These are phyloP conservation scores for Calosoma granatense DNA, from an alignment of 1,140 invertebrate species.

Conservation along the genomic window DNA sequence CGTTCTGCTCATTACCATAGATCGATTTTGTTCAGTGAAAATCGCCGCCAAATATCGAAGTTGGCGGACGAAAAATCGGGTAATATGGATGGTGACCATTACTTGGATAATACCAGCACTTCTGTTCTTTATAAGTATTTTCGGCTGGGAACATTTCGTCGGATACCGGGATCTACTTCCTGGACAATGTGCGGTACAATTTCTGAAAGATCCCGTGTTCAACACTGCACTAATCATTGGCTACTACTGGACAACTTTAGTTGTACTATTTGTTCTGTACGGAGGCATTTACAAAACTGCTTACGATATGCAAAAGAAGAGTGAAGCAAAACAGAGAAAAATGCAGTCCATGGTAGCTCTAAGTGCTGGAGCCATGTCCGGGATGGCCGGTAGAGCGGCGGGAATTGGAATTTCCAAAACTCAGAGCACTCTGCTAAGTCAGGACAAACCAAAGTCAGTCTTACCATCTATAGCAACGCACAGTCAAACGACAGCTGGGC, in stretches of 20 bases:
- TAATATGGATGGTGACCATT: constrained; percentile 88
- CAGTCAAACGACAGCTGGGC: constrained; percentile 5
- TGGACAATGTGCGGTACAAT: constrained; percentile 93
- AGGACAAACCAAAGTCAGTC: constrained; percentile 62
- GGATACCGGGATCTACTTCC: constrained; percentile 79
- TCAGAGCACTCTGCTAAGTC: constrained; percentile 56
- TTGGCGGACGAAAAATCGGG: constrained; percentile 91
- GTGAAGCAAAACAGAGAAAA: constrained; percentile 87
- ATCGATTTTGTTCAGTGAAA: constrained; percentile 98
- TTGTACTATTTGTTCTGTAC: constrained; percentile 90
- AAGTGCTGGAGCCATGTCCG: constrained; percentile 76
- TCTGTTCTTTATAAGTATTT: constrained; percentile 96
- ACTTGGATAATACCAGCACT: constrained; percentile 97
- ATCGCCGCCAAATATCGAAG: constrained; percentile 94
- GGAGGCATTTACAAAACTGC: constrained; percentile 97
- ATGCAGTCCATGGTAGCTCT: constrained; percentile 89
- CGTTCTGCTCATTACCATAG: constrained; percentile 95
- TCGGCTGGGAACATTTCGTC: constrained; percentile 98
- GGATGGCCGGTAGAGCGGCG: constrained; percentile 75
- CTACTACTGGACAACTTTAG: constrained; percentile 95
- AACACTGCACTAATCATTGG: constrained; percentile 96
- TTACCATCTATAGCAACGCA: constrained; percentile 18
- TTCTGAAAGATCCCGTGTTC: constrained; percentile 95
- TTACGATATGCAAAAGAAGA: constrained; percentile 96
- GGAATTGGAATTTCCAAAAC: constrained; percentile 74